Evolutionary conservation across 2,113 vertebrate species (phyloP), one percentile per base, ranked within the genome.

Genomic region (Calypte anna): DNA sequence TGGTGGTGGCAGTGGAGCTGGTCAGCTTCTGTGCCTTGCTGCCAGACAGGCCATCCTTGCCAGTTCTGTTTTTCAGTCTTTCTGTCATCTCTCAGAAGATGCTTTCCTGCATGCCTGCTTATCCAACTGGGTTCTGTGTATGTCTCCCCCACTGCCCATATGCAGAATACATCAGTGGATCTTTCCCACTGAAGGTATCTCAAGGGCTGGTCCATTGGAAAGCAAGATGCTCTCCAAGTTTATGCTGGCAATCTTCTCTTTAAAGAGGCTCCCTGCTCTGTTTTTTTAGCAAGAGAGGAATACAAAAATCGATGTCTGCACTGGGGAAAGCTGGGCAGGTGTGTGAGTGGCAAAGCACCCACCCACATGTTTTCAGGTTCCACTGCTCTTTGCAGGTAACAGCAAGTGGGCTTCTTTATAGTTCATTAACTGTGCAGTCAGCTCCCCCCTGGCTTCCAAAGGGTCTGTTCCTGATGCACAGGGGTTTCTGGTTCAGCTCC

Each of bases 401-500:
- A 73, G 50, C 38, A 48, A 28, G 38, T 55, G 43, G 7, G 7
- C n/a, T 89, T 82, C 54, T 86, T 53, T 44, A 3, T 38, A 63
- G 43, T 22, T 36, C 1, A 0, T 68, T 74, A 78, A n/a, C n/a
- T 50, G 46, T 44, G 10, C 50, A 12, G n/a, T 59, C 40, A 50
- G 25, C 46, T 67, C 59, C 73, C 10, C 44, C 17, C 22, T 48
- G 51, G 54, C 43, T 94, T 78, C 62, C 61, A 11, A 10, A 30
- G 23, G 53, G 51, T 31, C 30, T 44, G 5, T 58, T n/a, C 12
- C 30, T 36, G 10, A 16, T 5, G 38, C 7, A 18, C n/a, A 58
- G n/a, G n/a, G 38, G 12, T 40, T 77, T 73, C 57, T 0, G 1
- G 58, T 44, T 11, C 0, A 2, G 16, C 55, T 74, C 18, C 0